Conservation (phyloP, 2,797 vertebrate species). For the Gymnocypris eckloni region DNA sequence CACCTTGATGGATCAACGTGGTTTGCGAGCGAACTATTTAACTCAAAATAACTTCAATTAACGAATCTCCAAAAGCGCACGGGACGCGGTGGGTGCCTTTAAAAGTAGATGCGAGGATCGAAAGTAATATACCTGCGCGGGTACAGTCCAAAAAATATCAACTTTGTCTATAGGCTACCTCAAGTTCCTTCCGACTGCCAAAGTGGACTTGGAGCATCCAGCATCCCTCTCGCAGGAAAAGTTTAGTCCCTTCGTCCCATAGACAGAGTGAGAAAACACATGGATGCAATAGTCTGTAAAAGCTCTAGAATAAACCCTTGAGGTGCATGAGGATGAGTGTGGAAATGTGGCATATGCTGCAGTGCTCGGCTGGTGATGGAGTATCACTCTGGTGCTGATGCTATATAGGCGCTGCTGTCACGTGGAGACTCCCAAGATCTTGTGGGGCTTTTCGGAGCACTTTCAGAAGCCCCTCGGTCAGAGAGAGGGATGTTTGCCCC, state of each 20-base stretch:
- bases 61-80: conserved; percentile 17
- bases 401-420: conserved; percentile 81
- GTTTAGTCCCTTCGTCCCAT: conserved; percentile 37
- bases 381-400: conserved; percentile 80
- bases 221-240: conserved; percentile 75
- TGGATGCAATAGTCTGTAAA: conserved; percentile 41
- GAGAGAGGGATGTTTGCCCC: conserved; percentile 34
- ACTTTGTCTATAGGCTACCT: conserved; percentile 56
- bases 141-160: conserved; percentile 66
- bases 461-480: conserved; percentile 56
- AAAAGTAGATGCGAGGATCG: conserved; percentile 34
- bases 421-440: conserved; percentile 73
- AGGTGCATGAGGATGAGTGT: conserved; percentile 62
- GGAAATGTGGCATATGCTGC: conserved; percentile 50
- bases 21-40: conserved; percentile 18
- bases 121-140: conserved; percentile 67
- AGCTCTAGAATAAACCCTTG: conserved; percentile 52
- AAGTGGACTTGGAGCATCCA: conserved; percentile 74
- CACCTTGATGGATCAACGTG: conserved; percentile 25
- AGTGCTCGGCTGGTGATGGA: conserved; percentile 67
- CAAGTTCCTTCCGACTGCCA: conserved; percentile 80
- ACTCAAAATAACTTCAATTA: conserved; percentile 14
- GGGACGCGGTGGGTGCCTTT: conserved; percentile 56
- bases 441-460: conserved; percentile 62
- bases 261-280: conserved; percentile 42